phyloP scores from a whole-genome alignment of 2,888 invertebrate genomes.

The Hypolimnas misippus region DNA sequence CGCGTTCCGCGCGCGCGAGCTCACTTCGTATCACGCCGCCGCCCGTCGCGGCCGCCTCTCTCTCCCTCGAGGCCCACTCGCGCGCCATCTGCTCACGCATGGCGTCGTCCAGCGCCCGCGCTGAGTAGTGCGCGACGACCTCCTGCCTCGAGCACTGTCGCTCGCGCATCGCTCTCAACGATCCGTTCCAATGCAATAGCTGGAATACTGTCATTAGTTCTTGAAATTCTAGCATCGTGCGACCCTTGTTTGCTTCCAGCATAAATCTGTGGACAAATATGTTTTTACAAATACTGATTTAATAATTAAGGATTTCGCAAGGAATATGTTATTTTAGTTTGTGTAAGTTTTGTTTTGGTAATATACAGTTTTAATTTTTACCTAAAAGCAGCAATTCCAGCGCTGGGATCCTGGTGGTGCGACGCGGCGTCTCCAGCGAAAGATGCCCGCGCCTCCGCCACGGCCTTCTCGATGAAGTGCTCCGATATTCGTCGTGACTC shows the following conservation, averaged over 20 bases:
- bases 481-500: slow-evolving; percentile 96
- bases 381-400: slow-evolving; percentile 89
- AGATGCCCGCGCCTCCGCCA: slow-evolving; percentile 94
- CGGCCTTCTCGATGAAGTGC: slow-evolving; percentile 96
- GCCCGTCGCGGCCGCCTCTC: slow-evolving; percentile 62
- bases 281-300: slow-evolving; percentile 18
- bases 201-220: slow-evolving; percentile 99
- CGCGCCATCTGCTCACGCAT: slow-evolving; percentile 98
- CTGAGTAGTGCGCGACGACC: slow-evolving; percentile 95
- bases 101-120: slow-evolving; percentile 95
- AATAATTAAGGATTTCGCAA: no score
- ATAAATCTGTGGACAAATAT: slow-evolving; percentile 83
- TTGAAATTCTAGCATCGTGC: slow-evolving; percentile 98
- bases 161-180: slow-evolving; percentile 96
- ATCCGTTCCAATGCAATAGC: slow-evolving; percentile 98
- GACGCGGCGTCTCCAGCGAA: slow-evolving; percentile 88
- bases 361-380: slow-evolving; percentile 45
- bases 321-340: no score
- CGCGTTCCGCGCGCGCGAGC: slow-evolving; percentile 92
- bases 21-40: slow-evolving; percentile 90
- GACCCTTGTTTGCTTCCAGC: slow-evolving; percentile 92
- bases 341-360: no score
- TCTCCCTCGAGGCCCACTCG: slow-evolving; percentile 93
- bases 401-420: slow-evolving; percentile 86
- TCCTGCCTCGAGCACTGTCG: slow-evolving; percentile 97